These are phyloP conservation scores for Drosophila rellima DNA, from an alignment of 2,888 invertebrate species.

Conservation along the genomic window DNA sequence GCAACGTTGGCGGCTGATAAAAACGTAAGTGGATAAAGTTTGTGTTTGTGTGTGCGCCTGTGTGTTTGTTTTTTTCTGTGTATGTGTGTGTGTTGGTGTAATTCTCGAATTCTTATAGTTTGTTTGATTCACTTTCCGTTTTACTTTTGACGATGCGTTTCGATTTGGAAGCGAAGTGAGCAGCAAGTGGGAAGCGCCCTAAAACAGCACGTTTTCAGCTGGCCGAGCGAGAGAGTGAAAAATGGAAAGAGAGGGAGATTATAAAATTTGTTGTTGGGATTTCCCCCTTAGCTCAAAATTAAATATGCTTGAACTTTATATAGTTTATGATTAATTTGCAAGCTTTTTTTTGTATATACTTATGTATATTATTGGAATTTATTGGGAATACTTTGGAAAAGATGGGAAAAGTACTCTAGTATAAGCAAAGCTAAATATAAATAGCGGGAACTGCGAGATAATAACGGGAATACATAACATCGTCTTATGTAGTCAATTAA, in stretches of 20 bases:
- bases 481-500: background rate
- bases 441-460: background rate
- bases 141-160: slow-evolving; percentile 19
- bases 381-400: background rate
- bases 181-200: slow-evolving; percentile 22
- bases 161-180: slow-evolving; percentile 6
- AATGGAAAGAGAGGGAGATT: background rate
- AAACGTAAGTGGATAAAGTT: slow-evolving; percentile 65
- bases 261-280: background rate
- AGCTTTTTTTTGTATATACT: background rate
- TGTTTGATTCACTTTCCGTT: slow-evolving; percentile 48
- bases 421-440: background rate
- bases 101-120: slow-evolving; percentile 33
- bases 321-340: background rate
- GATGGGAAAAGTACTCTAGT: background rate
- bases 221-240: background rate
- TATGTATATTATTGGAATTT: background rate
- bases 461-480: background rate
- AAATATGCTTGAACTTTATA: background rate
- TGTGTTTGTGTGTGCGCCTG: slow-evolving; percentile 5
- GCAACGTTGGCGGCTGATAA: slow-evolving; percentile 64
- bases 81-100: slow-evolving; percentile 29
- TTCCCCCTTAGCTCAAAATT: too few relatives aligned
- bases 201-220: background rate
- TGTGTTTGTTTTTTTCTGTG: slow-evolving; percentile 9